These are phyloP conservation scores for Lepus europaeus DNA, from an alignment of 2,113 vertebrate genomes.

Conservation along the genomic window DNA sequence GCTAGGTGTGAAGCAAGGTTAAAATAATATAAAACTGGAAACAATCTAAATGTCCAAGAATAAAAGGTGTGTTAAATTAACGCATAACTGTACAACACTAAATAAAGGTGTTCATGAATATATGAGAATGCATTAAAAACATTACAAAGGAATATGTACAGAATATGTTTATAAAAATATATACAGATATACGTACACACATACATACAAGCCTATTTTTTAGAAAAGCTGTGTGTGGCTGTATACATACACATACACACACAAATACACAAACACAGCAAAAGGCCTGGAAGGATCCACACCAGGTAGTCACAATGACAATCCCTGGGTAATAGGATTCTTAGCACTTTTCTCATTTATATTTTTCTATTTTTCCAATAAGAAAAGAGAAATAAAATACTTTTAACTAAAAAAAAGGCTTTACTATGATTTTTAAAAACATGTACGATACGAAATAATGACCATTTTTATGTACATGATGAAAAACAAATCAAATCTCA, in stretches of 20 bases:
- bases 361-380: slow-evolving; percentile 48
- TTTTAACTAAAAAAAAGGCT: slow-evolving; percentile 24
- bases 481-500: slow-evolving; percentile 42
- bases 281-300: slow-evolving; percentile 13
- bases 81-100: slow-evolving; percentile 43
- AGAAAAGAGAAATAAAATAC: slow-evolving; percentile 47
- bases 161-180: slow-evolving; percentile 44
- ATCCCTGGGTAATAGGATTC: neutral
- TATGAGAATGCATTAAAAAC: neutral
- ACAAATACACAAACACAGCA: neutral
- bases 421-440: slow-evolving; percentile 57
- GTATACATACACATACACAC: neutral
- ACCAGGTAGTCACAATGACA: neutral
- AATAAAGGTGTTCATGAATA: slow-evolving; percentile 30
- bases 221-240: neutral
- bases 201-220: neutral
- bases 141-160: slow-evolving; percentile 10
- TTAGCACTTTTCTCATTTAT: slow-evolving; percentile 22
- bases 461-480: neutral
- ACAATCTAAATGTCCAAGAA: slow-evolving; percentile 57
- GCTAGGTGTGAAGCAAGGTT: slow-evolving; percentile 45
- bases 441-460: neutral
- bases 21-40: slow-evolving; percentile 57
- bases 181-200: neutral
- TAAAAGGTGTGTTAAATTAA: slow-evolving; percentile 40